A percentile compares a stretch with the other conserved stretches of the same genome.
Evolutionary conservation across 2,888 invertebrate species (phyloP).

Genomic region (Minunthozetes semirufus): DNA sequence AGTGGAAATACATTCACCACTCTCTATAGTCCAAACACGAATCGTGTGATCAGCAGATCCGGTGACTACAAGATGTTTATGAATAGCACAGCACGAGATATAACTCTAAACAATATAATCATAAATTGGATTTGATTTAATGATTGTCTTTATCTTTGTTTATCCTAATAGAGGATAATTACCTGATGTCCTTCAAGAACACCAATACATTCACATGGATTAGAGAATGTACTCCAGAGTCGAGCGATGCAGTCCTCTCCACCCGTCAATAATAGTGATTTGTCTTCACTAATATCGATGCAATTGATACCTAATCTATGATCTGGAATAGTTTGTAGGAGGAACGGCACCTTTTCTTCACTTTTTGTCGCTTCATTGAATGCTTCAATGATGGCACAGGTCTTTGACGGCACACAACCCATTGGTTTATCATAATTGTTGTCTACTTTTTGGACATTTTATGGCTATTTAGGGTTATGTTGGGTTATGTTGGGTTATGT

Average conservation of each 20-base stretch:
- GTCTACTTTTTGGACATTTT: neutral
- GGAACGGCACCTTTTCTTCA: neutral
- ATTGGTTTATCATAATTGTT: constrained; percentile 14
- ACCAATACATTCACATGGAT: constrained; percentile 51
- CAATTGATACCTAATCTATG: constrained; percentile 52
- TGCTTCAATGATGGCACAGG: neutral
- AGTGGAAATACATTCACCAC: constrained; percentile 50
- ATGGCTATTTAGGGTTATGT: too few species aligned
- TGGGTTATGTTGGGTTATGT: neutral
- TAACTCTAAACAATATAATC: constrained; percentile 45
- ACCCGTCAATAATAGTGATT: constrained; percentile 52
- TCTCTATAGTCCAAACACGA: constrained; percentile 53
- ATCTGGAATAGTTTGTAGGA: constrained; percentile 45
- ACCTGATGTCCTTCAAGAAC: constrained; percentile 40
- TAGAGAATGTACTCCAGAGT: constrained; percentile 52
- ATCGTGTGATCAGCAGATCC: constrained; percentile 53
- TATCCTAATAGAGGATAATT: too few species aligned
- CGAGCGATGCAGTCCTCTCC: constrained; percentile 52
- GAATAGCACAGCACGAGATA: constrained; percentile 51
- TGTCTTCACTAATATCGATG: constrained; percentile 52
- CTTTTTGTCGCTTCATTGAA: too few species aligned
- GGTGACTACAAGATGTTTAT: constrained; percentile 51
- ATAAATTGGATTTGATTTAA: constrained; percentile 13
- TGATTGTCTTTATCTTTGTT: too few species aligned
- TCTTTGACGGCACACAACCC: constrained; percentile 26